Evolutionary conservation across 2,797 vertebrate species (phyloP).

Genomic region (Peromyscus eremicus): DNA sequence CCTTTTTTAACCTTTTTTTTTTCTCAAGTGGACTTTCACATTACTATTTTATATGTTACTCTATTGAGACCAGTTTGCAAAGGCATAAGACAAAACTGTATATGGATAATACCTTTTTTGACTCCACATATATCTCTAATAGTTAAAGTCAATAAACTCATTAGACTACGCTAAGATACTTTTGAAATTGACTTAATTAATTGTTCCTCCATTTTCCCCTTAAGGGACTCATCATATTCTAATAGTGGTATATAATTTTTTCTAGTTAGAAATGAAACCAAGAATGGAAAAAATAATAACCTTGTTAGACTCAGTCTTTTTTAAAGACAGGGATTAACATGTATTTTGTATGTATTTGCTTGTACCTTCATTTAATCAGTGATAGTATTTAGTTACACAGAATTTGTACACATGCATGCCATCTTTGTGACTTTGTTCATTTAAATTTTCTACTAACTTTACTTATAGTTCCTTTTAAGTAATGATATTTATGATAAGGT

Average conservation of each 20-base stretch:
- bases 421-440: neutral
- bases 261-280: neutral
- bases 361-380: neutral
- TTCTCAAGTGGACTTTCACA: neutral
- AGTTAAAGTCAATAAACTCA: conserved; percentile 63
- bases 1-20: too few relatives aligned
- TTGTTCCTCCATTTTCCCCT: neutral
- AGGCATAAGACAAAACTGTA: neutral
- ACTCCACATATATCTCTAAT: conserved; percentile 18
- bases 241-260: neutral
- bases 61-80: conserved; percentile 32
- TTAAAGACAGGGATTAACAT: neutral
- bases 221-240: neutral
- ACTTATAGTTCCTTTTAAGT: neutral
- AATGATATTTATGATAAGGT: neutral
- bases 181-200: neutral
- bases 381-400: neutral
- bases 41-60: neutral
- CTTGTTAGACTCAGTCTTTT: neutral
- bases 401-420: neutral
- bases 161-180: conserved; percentile 4
- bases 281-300: neutral
- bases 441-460: neutral
- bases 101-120: conserved; percentile 12
- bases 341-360: neutral